Conservation (phyloP, 1,140 invertebrate species). For the Planococcus citri region DNA sequence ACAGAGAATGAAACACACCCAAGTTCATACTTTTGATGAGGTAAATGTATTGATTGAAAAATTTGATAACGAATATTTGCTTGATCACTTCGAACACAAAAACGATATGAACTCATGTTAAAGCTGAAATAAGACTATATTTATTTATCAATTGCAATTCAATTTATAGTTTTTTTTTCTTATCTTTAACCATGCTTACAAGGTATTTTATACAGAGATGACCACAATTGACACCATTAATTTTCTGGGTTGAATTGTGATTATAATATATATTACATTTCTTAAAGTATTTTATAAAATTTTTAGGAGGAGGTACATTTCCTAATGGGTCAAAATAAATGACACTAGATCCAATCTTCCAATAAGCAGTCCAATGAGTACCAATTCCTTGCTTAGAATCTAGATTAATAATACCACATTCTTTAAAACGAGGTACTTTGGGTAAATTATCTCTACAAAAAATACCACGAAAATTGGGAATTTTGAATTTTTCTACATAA, state of each 20-base stretch:
- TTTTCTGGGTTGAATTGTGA: neutral
- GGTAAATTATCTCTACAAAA: neutral
- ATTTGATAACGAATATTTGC: too few relatives aligned
- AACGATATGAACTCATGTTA: too few relatives aligned
- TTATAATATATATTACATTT: neutral
- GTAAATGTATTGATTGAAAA: too few relatives aligned
- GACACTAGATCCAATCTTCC: neutral
- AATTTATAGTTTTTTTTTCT: too few relatives aligned
- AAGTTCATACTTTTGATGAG: too few relatives aligned
- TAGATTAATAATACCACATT: slow-evolving; percentile 9
- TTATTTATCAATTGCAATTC: too few relatives aligned
- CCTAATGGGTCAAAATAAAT: neutral
- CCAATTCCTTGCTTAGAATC: neutral
- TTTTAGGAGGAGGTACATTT: neutral
- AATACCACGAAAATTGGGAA: neutral
- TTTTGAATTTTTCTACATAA: neutral
- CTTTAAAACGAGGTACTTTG: neutral
- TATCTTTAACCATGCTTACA: too few relatives aligned
- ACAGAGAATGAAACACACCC: too few relatives aligned
- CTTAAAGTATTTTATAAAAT: neutral
- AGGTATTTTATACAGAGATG: neutral
- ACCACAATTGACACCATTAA: neutral
- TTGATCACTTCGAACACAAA: too few relatives aligned
- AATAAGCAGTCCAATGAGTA: slow-evolving; percentile 1
- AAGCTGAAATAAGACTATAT: too few relatives aligned